Conservation (phyloP, 2,113 vertebrate genomes). For the Perca schrenkii region DNA sequence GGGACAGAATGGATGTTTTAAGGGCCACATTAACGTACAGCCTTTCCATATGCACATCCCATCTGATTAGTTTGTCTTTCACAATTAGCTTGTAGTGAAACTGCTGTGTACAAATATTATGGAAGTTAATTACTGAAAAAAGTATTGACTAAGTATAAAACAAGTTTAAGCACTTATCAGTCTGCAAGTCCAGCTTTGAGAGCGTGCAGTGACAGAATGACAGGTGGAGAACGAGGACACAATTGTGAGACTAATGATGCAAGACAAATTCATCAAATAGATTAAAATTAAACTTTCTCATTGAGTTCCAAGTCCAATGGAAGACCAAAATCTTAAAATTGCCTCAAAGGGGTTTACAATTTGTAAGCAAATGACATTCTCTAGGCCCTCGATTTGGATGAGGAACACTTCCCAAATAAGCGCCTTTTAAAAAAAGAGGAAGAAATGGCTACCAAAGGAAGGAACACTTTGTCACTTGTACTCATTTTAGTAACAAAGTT, state of each 20-base stretch:
- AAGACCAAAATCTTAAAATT: not conserved
- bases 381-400: too few species aligned
- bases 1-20: slow-evolving; percentile 31
- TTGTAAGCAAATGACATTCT: too few species aligned
- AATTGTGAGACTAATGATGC: too few species aligned
- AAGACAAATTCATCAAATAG: too few species aligned
- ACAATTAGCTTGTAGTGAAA: not conserved
- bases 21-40: slow-evolving; percentile 5
- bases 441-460: too few species aligned
- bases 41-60: not conserved
- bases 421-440: too few species aligned
- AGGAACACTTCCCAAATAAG: too few species aligned
- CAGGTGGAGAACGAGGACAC: not conserved
- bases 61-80: not conserved
- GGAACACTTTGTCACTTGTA: too few species aligned
- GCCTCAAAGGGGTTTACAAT: too few species aligned
- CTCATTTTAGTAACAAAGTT: too few species aligned
- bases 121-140: not conserved
- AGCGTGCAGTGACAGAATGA: not conserved
- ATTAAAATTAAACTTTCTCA: too few species aligned
- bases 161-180: not conserved
- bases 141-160: not conserved
- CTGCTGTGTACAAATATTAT: not conserved
- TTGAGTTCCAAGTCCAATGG: too few species aligned
- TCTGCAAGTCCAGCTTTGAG: not conserved